A percentile compares a stretch with the other conserved stretches of the same genome.
These are phyloP conservation scores for Ridgeia piscesae DNA, from an alignment of 1,140 invertebrate genomes.

Conservation along the genomic window DNA sequence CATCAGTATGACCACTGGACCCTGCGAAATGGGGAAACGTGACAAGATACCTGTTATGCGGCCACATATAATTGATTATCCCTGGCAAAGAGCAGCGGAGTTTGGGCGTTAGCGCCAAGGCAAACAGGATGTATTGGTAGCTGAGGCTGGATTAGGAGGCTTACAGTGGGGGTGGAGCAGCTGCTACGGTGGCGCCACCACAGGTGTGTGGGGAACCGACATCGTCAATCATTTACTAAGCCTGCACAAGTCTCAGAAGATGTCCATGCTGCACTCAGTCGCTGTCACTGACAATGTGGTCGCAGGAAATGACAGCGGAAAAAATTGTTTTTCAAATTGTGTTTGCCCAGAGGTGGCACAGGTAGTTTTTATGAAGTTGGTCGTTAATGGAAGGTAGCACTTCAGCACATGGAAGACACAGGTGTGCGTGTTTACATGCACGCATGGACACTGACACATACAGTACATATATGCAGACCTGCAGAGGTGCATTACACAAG, in stretches of 20 bases:
- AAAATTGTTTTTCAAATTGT: not conserved
- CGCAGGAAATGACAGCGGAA: not conserved
- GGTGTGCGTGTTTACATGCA: no score
- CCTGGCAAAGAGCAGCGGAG: not conserved
- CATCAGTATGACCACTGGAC: not conserved
- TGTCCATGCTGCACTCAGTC: not conserved
- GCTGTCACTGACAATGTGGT: not conserved
- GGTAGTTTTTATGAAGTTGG: no score
- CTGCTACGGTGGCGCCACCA: not conserved
- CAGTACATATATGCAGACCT: no score
- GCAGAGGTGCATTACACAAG: not conserved
- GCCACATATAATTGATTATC: not conserved
- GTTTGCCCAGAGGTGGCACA: no score
- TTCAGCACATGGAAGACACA: no score
- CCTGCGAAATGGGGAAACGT: not conserved
- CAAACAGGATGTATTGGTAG: not conserved
- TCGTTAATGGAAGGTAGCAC: no score
- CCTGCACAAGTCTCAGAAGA: not conserved
- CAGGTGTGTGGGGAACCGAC: no score
- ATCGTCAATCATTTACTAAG: not conserved
- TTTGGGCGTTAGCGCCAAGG: not conserved
- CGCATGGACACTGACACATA: no score
- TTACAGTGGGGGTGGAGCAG: not conserved
- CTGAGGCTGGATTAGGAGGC: not conserved
- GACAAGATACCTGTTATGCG: not conserved